Conservation (phyloP, 2,797 vertebrate species). For the Coccyzus lansbergi region DNA sequence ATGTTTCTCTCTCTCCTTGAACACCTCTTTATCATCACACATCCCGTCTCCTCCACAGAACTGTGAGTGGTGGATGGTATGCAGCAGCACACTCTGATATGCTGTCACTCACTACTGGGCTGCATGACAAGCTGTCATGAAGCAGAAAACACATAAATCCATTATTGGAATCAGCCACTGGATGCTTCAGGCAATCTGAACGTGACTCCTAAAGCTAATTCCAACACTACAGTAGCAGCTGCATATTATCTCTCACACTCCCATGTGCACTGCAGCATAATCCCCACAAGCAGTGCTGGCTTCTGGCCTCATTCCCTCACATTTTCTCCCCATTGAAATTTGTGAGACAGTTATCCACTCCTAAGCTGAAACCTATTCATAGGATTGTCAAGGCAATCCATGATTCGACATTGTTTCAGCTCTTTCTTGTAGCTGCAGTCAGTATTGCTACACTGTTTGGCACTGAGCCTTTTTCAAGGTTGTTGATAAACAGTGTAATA, state of each 20-base stretch:
- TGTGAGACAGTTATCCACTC: not conserved
- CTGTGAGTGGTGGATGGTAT: not conserved
- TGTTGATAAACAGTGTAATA: not conserved
- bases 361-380: conserved; percentile 5
- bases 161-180: not conserved
- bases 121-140: conserved; percentile 28
- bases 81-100: not conserved
- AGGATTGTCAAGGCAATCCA: not conserved
- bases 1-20: not conserved
- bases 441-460: not conserved
- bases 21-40: conserved; percentile 2
- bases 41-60: not conserved
- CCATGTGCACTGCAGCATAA: not conserved
- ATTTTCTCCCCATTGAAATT: not conserved
- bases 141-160: conserved; percentile 22
- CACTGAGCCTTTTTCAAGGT: not conserved
- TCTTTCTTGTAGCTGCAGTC: not conserved
- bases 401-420: not conserved
- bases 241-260: not conserved
- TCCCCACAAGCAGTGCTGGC: not conserved
- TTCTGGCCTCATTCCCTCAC: conserved; percentile 2
- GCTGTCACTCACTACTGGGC: conserved; percentile 3
- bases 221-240: conserved; percentile 19
- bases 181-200: not conserved
- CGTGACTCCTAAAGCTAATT: not conserved